Base-by-base conservation (phyloP, 2,113 vertebrate genomes). In the Zapus hudsonius region DNA sequence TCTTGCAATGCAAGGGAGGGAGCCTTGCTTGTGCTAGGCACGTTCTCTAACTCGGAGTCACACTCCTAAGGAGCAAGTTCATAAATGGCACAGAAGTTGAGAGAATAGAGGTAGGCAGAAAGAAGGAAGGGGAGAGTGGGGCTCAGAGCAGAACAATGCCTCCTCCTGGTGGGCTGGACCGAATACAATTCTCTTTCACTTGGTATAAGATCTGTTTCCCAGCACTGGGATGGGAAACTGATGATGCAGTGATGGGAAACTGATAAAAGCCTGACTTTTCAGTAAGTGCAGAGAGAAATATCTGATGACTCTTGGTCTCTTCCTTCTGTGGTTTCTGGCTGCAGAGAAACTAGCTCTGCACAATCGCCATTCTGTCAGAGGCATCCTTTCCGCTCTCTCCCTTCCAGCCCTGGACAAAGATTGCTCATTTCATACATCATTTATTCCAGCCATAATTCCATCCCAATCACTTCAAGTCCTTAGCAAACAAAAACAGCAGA, bases 351-450 rank as follows among this genome's bases (percentile, higher is more conserved):
- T 52, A 44, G 87, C 80, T 76, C 84, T 59, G 42, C 10, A 76
- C 70, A 31, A 88, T 0, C 2, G 31, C 2, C 0, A 19, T 52
- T 93, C 84, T 64, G 38, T 59, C 10, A 1, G 67, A 44, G 25
- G 66, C 69, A 64, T 59, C 15, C 55, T 69, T 81, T 59, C 42
- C 38, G 66, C 61, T 55, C 64, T 9, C 55, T 78, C 47, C 38
- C 38, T 13, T n/a, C 7, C 1, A 6, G 31, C 42, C 57, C 2
- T 0, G 89, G 96, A 96, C 96, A 96, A 93, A 97, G 96, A 97
- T 97, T 97, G 98, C 96, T 98, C 97, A 98, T 98, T 98, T 98
- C 98, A 98, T 98, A 98, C 97, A 97, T 94, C 98, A 98, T 98
- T 98, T 98, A 97, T 97, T 98, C 94, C 95, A 42, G 96, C 64